phyloP scores from a whole-genome alignment of 2,797 vertebrate genomes.

The Pangasius sanitwongsei region DNA sequence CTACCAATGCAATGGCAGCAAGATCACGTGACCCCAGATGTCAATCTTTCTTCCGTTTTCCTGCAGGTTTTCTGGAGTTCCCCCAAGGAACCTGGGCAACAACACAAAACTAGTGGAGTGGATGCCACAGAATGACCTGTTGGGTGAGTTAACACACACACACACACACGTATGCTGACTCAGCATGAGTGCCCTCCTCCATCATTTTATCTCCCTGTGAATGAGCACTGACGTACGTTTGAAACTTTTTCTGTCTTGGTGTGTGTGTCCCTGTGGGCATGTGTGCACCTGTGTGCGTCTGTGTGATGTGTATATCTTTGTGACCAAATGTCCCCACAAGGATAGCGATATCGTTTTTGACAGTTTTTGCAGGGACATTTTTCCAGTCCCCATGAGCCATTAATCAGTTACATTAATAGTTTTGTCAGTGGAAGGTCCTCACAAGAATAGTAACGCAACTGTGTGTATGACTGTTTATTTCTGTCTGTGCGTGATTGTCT shows the following conservation, averaged over 20 bases:
- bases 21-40: neutral
- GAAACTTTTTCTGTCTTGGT: too few relatives aligned
- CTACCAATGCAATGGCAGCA: neutral
- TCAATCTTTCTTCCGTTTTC: neutral
- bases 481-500: neutral
- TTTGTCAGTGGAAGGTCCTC: neutral
- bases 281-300: neutral
- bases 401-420: neutral
- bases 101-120: constrained; percentile 98
- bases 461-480: neutral
- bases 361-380: neutral
- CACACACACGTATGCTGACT: neutral
- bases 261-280: neutral
- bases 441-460: neutral
- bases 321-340: neutral
- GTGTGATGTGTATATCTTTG: neutral
- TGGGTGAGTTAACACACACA: constrained; percentile 81
- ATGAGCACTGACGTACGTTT: neutral
- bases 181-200: neutral
- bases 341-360: neutral
- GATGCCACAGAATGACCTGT: constrained; percentile 97
- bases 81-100: constrained; percentile 91
- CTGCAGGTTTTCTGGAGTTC: constrained; percentile 90
- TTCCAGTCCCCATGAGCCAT: neutral
- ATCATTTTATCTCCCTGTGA: neutral